A percentile compares a stretch with the other conserved stretches of the same genome.
These are phyloP conservation scores for Peromyscus eremicus DNA, from an alignment of 2,797 vertebrate genomes.

Conservation along the genomic window DNA sequence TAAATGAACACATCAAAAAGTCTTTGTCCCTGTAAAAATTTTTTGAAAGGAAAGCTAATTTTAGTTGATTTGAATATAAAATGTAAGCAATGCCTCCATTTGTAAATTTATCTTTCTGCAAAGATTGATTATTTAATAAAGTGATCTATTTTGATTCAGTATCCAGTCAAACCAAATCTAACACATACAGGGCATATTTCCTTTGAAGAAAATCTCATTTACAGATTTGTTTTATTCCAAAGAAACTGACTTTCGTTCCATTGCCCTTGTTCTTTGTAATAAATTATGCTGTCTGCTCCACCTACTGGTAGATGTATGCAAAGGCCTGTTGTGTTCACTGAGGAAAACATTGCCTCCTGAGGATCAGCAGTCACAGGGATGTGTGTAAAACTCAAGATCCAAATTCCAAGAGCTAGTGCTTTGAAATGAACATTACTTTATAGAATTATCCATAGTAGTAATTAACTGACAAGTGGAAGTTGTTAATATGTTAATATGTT, in stretches of 20 bases:
- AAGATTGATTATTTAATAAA: conserved; percentile 85
- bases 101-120: conserved; percentile 81
- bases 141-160: conserved; percentile 82
- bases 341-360: background rate
- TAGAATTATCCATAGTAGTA: background rate
- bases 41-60: conserved; percentile 79
- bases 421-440: background rate
- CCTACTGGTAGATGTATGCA: conserved; percentile 80
- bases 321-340: conserved; percentile 49
- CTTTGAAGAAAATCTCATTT: conserved; percentile 85
- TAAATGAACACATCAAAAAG: conserved; percentile 71
- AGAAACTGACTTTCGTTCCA: conserved; percentile 72
- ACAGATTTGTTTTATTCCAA: conserved; percentile 78
- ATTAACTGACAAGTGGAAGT: background rate
- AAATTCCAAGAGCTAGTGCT: background rate
- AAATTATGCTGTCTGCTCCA: conserved; percentile 84
- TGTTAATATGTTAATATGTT: background rate
- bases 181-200: conserved; percentile 73
- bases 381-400: background rate
- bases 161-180: conserved; percentile 81
- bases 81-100: conserved; percentile 72
- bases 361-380: background rate
- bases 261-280: conserved; percentile 77
- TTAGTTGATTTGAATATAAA: conserved; percentile 81
- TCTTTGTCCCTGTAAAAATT: conserved; percentile 72